Percentiles rank a stretch among this genome's conserved stretches.
These are phyloP conservation scores for Bombyx mandarina DNA, from an alignment of 1,140 invertebrate genomes.

Conservation along the genomic window DNA sequence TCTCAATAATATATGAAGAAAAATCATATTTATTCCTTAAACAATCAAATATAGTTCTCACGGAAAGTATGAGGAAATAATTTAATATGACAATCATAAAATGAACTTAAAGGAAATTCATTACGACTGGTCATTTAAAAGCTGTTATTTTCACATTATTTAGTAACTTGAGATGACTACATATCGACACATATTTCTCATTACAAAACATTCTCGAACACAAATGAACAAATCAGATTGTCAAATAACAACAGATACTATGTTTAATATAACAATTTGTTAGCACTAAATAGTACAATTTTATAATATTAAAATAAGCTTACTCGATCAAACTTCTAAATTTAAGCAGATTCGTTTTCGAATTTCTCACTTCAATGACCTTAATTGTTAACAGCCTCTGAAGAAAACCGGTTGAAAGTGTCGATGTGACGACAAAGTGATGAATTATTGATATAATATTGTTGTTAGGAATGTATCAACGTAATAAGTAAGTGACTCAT, in stretches of 20 bases:
- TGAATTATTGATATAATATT: slow-evolving; percentile 26
- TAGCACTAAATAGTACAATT: too few species aligned
- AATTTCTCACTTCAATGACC: slow-evolving; percentile 26
- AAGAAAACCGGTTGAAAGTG: slow-evolving; percentile 22
- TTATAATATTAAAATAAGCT: too few species aligned
- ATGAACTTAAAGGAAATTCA: not conserved
- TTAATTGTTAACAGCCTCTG: slow-evolving; percentile 21
- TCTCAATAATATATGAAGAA: too few species aligned
- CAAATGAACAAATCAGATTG: not conserved
- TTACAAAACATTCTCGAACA: not conserved
- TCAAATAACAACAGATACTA: slow-evolving; percentile 29
- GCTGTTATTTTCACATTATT: slow-evolving; percentile 23
- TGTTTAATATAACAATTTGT: too few species aligned
- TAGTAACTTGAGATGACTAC: slow-evolving; percentile 38
- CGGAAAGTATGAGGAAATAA: too few species aligned
- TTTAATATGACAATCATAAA: too few species aligned
- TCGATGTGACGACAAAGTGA: slow-evolving; percentile 26
- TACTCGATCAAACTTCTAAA: too few species aligned
- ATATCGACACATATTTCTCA: slow-evolving; percentile 28
- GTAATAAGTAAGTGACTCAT: slow-evolving; percentile 39
- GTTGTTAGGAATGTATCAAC: slow-evolving; percentile 15
- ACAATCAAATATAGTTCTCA: too few species aligned
- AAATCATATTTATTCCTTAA: too few species aligned
- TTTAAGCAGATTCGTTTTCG: not conserved
- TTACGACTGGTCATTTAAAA: slow-evolving; percentile 15